These are phyloP conservation scores for Sakesphorus luctuosus DNA, from an alignment of 2,113 vertebrate genomes.

Conservation along the genomic window DNA sequence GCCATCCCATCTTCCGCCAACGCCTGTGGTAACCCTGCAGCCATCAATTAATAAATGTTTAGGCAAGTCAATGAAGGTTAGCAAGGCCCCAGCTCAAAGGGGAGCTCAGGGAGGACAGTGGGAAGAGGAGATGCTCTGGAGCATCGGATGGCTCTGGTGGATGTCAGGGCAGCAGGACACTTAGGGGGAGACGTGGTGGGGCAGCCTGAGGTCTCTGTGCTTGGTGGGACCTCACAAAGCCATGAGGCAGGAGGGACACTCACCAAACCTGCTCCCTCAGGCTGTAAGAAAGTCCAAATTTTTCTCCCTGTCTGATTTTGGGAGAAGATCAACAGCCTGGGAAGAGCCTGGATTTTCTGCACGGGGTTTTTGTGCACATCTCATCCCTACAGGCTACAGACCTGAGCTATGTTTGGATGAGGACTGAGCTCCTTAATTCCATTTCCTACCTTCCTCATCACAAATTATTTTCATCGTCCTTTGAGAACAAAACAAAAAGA, in stretches of 20 bases:
- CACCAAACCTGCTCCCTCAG: not conserved
- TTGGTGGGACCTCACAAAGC: not conserved
- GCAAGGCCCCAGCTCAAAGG: not conserved
- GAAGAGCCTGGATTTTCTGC: not conserved
- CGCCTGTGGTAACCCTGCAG: not conserved
- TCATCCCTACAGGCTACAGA: not conserved
- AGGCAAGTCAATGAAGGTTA: not conserved
- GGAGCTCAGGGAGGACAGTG: not conserved
- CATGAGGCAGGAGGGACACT: not conserved
- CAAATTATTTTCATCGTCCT: not conserved
- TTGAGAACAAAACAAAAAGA: not conserved
- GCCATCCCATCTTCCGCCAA: not conserved
- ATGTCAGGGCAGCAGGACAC: not conserved
- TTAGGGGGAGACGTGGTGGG: accelerated
- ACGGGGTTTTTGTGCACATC: not conserved
- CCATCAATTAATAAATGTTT: constrained; percentile 4
- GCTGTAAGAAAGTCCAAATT: not conserved
- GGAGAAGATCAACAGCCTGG: not conserved
- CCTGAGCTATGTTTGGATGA: not conserved
- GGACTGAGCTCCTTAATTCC: not conserved
- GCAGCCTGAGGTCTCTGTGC: not conserved
- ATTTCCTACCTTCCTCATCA: not conserved
- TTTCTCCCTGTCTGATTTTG: not conserved
- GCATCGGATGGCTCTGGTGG: accelerated
- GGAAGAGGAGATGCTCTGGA: not conserved